Evolutionary conservation across 2,797 vertebrate genomes (phyloP).

Genomic region (Potorous gilbertii): DNA sequence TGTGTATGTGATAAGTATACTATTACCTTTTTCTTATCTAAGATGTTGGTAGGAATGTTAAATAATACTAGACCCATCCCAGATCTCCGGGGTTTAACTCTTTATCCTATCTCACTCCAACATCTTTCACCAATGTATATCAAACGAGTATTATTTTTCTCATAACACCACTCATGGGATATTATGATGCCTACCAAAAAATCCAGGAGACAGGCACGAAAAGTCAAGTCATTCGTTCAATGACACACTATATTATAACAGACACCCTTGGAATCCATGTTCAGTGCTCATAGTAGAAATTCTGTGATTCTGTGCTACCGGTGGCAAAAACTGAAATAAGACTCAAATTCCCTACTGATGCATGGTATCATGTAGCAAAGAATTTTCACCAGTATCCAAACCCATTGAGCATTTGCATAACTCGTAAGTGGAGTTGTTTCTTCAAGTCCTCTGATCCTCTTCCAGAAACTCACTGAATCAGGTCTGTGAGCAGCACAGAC

Average conservation of each 20-base stretch:
- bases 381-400: not conserved
- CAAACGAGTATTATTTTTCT: too few species aligned
- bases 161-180: not conserved
- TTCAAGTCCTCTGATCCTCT: not conserved
- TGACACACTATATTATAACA: not conserved
- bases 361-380: not conserved
- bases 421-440: too few species aligned
- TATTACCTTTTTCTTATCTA: too few species aligned
- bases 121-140: too few species aligned
- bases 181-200: not conserved
- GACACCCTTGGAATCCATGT: too few species aligned
- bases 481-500: not conserved
- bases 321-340: not conserved
- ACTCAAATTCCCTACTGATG: not conserved
- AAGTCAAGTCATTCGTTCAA: not conserved
- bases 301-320: not conserved
- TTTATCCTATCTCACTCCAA: too few species aligned
- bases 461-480: not conserved
- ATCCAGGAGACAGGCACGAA: not conserved
- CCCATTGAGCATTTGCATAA: not conserved
- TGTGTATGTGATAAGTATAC: too few species aligned
- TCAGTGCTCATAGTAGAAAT: not conserved
- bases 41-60: too few species aligned
- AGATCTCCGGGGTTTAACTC: too few species aligned
- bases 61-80: too few species aligned